Evolutionary conservation across 2,113 vertebrate genomes (phyloP).

Genomic region (Larimichthys crocea): DNA sequence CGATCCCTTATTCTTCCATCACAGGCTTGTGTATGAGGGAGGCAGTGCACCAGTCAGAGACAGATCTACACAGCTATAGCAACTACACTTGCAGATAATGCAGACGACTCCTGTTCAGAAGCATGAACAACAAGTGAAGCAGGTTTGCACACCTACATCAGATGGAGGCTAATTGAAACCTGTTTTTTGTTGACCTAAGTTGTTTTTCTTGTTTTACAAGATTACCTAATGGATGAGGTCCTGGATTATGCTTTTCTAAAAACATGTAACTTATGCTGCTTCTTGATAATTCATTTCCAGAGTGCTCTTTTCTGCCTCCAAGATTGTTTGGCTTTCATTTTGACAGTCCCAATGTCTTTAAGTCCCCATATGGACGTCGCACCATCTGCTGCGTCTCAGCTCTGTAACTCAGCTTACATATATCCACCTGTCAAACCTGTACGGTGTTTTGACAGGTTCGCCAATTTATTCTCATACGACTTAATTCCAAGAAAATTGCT

Average conservation of each 20-base stretch:
- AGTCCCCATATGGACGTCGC: slow-evolving; percentile 36
- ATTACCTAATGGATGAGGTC: neutral
- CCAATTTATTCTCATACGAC: slow-evolving; percentile 38
- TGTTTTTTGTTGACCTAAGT: neutral
- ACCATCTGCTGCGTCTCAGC: slow-evolving; percentile 54
- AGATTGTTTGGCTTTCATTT: slow-evolving; percentile 26
- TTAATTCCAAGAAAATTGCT: slow-evolving; percentile 28
- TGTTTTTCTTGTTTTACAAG: neutral
- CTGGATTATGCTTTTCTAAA: neutral
- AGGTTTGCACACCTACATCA: neutral
- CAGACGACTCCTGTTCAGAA: neutral
- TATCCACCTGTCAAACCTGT: slow-evolving; percentile 42
- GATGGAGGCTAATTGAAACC: neutral
- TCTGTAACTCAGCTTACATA: slow-evolving; percentile 27
- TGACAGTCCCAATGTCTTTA: slow-evolving; percentile 44
- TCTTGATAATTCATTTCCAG: slow-evolving; percentile 12
- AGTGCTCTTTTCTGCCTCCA: neutral
- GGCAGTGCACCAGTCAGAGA: neutral
- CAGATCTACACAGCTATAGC: neutral
- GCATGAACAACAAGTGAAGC: neutral
- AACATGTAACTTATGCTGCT: neutral
- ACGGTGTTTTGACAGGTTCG: slow-evolving; percentile 29
- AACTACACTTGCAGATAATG: neutral
- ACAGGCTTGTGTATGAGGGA: slow-evolving; percentile 1
- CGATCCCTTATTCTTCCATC: slow-evolving; percentile 47